Evolutionary conservation across 2,888 invertebrate genomes (phyloP), one percentile per base, ranked within the genome.

Genomic region (Drosophila setosimentum): DNA sequence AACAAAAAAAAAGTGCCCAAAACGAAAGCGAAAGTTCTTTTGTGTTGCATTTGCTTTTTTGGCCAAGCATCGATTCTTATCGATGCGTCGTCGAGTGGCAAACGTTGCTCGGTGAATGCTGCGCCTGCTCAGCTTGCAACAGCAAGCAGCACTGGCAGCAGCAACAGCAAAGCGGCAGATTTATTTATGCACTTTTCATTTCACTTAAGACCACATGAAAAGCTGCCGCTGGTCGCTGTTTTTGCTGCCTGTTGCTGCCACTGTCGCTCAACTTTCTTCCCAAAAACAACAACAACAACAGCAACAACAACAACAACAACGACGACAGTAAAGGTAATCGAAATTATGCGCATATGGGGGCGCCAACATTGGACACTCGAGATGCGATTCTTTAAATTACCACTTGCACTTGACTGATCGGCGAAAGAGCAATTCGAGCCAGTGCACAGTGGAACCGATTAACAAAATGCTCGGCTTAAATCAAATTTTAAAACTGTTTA

Each of bases 131-230:
- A 21, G 42, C 55, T 51, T 58, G 69, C 70, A 50, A 66, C 35
- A 7, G 45, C 16, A 7, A 21, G 21, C 32, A 54, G 18, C 33
- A 53, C 10, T 4, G 6, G 18, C 53, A 5, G 6, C 27, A 21
- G 4, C 48, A 18, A 8, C 66, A 35, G 58, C 57, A 51, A 77
- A 70, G 68, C 79, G 71, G 68, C 87, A 85, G 85, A 89, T 87
- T 87, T 87, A 87, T 87, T 89, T 87, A 87, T 87, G 87, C 87
- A 87, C 89, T 89, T 87, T 87, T 87, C 87, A 87, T 87, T 89
- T 87, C 83, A 87, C 87, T 86, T 82, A 87, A 84, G 60, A 79
- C 61, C 79, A 87, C 85, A 82, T 84, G 87, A 84, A 84, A 84
- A 85, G 72, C 69, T 73, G 85, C 82, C 82, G 82, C 68, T 53